phyloP scores from a whole-genome alignment of 2,888 invertebrate genomes.

The Agonopterix subpropinquella region DNA sequence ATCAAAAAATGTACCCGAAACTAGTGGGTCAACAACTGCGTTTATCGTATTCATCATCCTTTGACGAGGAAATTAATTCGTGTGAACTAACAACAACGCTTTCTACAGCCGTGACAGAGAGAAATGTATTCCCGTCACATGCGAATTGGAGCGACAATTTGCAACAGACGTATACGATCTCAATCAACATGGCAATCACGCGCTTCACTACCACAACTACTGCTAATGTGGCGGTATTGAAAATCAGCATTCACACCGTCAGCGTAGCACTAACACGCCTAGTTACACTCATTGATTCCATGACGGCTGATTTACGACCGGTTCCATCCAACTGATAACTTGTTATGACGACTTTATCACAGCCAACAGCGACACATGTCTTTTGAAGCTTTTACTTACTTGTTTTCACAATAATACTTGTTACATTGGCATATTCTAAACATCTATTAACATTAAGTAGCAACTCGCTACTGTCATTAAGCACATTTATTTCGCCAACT shows the following conservation, averaged over 20 bases:
- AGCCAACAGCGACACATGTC: conserved; percentile 13
- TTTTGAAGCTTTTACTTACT: conserved; percentile 1
- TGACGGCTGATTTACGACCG: conserved; percentile 26
- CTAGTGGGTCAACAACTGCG: too few relatives aligned
- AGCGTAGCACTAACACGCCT: conserved; percentile 30
- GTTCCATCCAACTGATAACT: conserved; percentile 34
- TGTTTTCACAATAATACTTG: background rate
- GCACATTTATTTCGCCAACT: conserved; percentile 21
- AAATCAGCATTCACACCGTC: conserved; percentile 56
- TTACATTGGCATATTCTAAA: conserved; percentile 13
- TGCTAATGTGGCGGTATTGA: conserved; percentile 60
- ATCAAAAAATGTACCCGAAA: too few relatives aligned
- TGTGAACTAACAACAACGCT: conserved; percentile 1
- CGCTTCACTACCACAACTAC: conserved; percentile 54
- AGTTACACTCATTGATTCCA: conserved; percentile 46
- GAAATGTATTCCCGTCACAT: conserved; percentile 49
- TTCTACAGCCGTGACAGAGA: conserved; percentile 14
- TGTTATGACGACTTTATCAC: conserved; percentile 27
- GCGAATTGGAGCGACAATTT: conserved; percentile 65
- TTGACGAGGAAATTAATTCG: too few relatives aligned
- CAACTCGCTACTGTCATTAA: conserved; percentile 16
- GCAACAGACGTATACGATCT: conserved; percentile 53
- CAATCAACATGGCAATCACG: conserved; percentile 68
- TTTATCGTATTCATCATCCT: too few relatives aligned
- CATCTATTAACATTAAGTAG: conserved; percentile 11